A percentile compares a stretch with the other conserved stretches of the same genome.
Conservation (phyloP, 2,113 vertebrate genomes). For the Pachycephala philippinensis region DNA sequence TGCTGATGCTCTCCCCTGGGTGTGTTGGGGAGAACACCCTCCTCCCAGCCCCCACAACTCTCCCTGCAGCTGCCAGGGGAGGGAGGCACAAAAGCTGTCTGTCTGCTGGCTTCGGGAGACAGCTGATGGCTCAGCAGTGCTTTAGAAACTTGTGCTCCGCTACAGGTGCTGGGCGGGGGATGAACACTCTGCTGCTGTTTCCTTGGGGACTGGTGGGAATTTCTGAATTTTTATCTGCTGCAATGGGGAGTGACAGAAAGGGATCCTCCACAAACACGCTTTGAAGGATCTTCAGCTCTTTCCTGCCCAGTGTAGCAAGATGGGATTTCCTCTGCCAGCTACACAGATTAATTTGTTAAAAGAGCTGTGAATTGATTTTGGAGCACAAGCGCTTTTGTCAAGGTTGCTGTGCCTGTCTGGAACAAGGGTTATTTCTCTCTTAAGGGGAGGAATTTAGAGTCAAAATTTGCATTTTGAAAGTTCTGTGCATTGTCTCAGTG, state of each 20-base stretch:
- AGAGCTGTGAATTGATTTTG: not conserved
- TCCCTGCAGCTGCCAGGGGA: conserved; percentile 22
- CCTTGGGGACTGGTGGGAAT: not conserved
- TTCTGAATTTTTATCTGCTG: not conserved
- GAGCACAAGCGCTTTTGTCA: not conserved
- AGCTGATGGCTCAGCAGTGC: conserved; percentile 14
- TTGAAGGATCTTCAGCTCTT: not conserved
- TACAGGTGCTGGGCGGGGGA: not conserved
- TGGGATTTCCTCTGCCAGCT: not conserved
- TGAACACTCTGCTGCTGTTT: not conserved
- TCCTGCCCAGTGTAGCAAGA: not conserved
- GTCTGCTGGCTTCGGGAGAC: not conserved
- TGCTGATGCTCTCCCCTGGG: not conserved
- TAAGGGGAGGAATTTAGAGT: not conserved
- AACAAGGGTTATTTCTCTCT: not conserved
- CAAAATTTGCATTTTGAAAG: not conserved
- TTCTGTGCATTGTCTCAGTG: not conserved
- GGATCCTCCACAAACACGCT: not conserved
- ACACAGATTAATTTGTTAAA: not conserved
- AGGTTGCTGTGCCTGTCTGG: not conserved
- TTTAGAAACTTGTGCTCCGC: not conserved
- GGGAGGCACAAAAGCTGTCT: conserved; percentile 36
- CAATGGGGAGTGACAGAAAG: not conserved
- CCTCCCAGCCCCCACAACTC: not conserved
- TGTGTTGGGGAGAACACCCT: not conserved